These are phyloP conservation scores for Myiopsitta monachus DNA, from an alignment of 2,113 vertebrate species.

Conservation along the genomic window DNA sequence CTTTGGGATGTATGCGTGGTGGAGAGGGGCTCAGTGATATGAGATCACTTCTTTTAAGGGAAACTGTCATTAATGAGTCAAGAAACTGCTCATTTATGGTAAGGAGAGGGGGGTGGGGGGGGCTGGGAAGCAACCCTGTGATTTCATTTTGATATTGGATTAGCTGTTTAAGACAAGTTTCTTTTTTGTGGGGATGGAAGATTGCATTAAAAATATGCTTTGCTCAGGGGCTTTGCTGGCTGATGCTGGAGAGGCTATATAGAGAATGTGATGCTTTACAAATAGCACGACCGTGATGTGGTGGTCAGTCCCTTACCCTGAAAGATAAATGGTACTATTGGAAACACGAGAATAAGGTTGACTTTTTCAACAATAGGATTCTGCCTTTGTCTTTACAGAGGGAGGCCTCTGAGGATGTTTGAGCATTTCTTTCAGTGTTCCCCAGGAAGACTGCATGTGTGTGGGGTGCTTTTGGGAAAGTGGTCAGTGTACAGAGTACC, in stretches of 20 bases:
- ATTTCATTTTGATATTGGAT: conserved; percentile 80
- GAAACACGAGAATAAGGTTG: conserved; percentile 78
- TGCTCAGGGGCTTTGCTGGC: conserved; percentile 72
- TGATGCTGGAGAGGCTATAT: conserved; percentile 70
- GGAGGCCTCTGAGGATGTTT: conserved; percentile 76
- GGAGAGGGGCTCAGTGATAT: conserved; percentile 91
- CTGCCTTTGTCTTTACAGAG: conserved; percentile 78
- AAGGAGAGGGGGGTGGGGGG: conserved; percentile 78
- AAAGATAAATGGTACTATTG: conserved; percentile 77
- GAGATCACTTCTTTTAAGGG: conserved; percentile 92
- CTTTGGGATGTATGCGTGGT: conserved; percentile 95
- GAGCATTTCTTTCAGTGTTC: conserved; percentile 67
- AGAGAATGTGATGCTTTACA: conserved; percentile 76
- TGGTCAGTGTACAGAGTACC: conserved; percentile 61
- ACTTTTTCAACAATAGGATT: conserved; percentile 81
- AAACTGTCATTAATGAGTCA: conserved; percentile 92
- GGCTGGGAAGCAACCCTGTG: conserved; percentile 69
- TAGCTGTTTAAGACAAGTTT: conserved; percentile 80
- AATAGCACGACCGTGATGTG: conserved; percentile 68
- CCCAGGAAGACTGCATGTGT: conserved; percentile 46
- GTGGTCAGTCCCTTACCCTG: conserved; percentile 71
- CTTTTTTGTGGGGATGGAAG: conserved; percentile 72
- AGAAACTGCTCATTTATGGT: conserved; percentile 96
- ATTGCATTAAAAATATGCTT: conserved; percentile 74
- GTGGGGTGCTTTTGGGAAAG: conserved; percentile 51